Percentiles rank a stretch among this genome's conserved stretches.
phyloP scores from a whole-genome alignment of 2,113 vertebrate species.

The Malaclemys terrapin region DNA sequence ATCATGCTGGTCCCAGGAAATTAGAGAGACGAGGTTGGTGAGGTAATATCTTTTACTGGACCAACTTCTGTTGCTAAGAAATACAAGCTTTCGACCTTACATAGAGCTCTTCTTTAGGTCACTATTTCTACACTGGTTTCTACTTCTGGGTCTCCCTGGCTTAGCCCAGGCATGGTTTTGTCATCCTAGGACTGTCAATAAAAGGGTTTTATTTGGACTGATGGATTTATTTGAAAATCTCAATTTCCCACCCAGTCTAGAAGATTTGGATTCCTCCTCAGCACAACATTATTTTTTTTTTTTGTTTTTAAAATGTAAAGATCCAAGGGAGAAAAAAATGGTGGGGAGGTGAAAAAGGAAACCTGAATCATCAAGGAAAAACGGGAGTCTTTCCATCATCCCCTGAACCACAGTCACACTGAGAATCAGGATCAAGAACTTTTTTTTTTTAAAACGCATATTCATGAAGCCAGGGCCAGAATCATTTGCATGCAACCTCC shows the following conservation, averaged over 20 bases:
- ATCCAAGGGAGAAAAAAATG: background rate
- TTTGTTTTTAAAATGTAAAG: background rate
- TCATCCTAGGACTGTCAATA: background rate
- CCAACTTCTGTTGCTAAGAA: background rate
- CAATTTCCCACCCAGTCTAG: background rate
- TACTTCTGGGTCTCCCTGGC: background rate
- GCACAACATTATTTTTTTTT: accelerated
- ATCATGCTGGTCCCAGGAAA: background rate
- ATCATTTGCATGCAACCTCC: background rate
- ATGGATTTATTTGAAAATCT: background rate
- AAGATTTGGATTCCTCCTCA: accelerated
- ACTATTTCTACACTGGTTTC: background rate
- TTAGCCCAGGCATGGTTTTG: background rate
- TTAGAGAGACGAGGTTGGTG: background rate
- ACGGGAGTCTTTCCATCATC: background rate
- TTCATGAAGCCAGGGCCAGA: background rate
- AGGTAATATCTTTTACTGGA: background rate
- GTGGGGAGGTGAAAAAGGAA: background rate
- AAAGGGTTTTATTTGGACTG: background rate
- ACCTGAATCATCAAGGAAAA: background rate
- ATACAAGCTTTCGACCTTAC: background rate
- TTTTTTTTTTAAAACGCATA: background rate
- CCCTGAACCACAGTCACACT: background rate
- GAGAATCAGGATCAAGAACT: background rate
- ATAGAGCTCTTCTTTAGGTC: background rate